Evolutionary conservation across 2,888 invertebrate genomes (phyloP).

Genomic region (Mythimna ferrago): DNA sequence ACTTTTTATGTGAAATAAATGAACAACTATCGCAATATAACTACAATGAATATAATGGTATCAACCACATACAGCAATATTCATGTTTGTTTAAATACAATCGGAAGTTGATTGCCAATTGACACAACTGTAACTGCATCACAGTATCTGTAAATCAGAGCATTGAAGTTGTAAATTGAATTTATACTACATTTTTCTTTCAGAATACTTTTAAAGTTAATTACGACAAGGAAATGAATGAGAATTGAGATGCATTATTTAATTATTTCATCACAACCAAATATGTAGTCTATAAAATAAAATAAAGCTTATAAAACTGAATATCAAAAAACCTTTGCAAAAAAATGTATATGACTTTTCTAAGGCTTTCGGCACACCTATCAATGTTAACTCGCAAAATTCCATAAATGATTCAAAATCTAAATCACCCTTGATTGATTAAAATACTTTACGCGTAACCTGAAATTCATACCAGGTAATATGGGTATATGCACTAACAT

Average conservation of each 20-base stretch:
- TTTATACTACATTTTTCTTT: conserved; percentile 16
- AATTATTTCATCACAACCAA: neutral
- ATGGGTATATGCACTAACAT: neutral
- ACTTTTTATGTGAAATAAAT: too few relatives aligned
- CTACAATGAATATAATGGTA: neutral
- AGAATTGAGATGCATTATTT: neutral
- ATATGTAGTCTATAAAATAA: neutral
- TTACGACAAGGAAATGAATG: conserved; percentile 17
- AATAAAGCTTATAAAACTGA: neutral
- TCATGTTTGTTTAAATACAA: conserved; percentile 32
- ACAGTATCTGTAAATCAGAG: conserved; percentile 39
- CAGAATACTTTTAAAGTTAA: conserved; percentile 20
- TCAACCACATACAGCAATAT: conserved; percentile 12
- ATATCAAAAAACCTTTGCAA: neutral
- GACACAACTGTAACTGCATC: conserved; percentile 33
- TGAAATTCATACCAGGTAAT: neutral
- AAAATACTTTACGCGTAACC: neutral
- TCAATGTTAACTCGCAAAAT: neutral
- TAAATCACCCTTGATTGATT: too few relatives aligned
- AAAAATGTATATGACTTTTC: neutral
- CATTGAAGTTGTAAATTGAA: conserved; percentile 41
- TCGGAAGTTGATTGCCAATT: conserved; percentile 55
- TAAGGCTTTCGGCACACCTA: neutral
- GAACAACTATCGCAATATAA: neutral
- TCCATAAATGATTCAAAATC: neutral